Percentiles rank a stretch among this genome's conserved stretches.
phyloP scores from a whole-genome alignment of 2,888 invertebrate species.

The Xestia ashworthii region DNA sequence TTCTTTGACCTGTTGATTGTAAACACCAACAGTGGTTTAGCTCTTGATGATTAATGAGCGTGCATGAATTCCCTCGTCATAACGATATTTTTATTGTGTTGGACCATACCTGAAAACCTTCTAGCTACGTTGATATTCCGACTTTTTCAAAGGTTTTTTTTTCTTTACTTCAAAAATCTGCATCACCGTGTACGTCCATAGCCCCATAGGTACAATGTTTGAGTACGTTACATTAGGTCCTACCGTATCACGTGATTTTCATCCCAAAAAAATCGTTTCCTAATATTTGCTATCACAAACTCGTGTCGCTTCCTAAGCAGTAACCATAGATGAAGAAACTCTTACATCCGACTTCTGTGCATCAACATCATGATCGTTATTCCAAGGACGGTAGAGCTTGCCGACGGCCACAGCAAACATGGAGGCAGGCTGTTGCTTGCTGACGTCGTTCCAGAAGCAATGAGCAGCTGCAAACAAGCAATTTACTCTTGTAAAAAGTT shows the following conservation, averaged over 20 bases:
- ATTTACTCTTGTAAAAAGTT: not conserved
- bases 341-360: slow-evolving; percentile 81
- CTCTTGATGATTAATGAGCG: not conserved
- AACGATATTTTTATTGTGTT: too few relatives aligned
- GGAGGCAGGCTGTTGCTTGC: slow-evolving; percentile 65
- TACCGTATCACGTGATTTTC: too few relatives aligned
- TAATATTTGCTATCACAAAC: too few relatives aligned
- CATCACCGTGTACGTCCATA: too few relatives aligned
- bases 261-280: too few relatives aligned
- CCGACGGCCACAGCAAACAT: slow-evolving; percentile 79
- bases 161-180: too few relatives aligned
- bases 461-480: slow-evolving; percentile 77
- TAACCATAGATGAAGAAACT: not conserved
- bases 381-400: slow-evolving; percentile 80
- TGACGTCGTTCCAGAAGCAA: slow-evolving; percentile 78
- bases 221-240: too few relatives aligned
- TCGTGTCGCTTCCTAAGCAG: not conserved
- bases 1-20: slow-evolving; percentile 73
- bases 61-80: too few relatives aligned
- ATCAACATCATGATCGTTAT: slow-evolving; percentile 64
- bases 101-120: too few relatives aligned
- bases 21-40: not conserved
- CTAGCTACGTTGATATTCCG: too few relatives aligned
- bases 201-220: too few relatives aligned
- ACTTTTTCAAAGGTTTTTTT: too few relatives aligned